Conservation (phyloP, 2,888 invertebrate species). For the Andrena trimmerana region DNA sequence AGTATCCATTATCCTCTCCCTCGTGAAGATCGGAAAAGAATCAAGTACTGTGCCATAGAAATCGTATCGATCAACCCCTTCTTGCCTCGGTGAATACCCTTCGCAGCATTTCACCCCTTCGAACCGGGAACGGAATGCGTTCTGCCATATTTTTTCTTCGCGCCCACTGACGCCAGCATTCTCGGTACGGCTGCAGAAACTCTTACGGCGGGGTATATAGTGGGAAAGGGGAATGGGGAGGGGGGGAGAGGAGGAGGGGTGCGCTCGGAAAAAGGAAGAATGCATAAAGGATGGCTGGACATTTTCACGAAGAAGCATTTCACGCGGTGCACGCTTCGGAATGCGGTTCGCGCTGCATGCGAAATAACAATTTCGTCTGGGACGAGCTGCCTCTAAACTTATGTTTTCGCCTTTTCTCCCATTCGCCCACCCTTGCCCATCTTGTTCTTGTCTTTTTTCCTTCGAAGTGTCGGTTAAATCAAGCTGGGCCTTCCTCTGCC, state of each 20-base stretch:
- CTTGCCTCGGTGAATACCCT: slow-evolving; percentile 8
- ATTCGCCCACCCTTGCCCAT: slow-evolving; percentile 12
- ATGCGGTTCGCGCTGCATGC: slow-evolving; percentile 65
- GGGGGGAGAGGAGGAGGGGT: not conserved
- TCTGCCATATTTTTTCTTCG: slow-evolving; percentile 56
- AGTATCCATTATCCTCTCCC: not conserved
- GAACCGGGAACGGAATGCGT: slow-evolving; percentile 62
- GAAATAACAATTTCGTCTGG: slow-evolving; percentile 76
- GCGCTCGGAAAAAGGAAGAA: slow-evolving; percentile 57
- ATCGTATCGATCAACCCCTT: slow-evolving; percentile 56
- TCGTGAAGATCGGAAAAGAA: slow-evolving; percentile 19
- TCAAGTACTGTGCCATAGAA: slow-evolving; percentile 40
- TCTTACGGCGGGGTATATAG: slow-evolving; percentile 33
- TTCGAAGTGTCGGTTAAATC: slow-evolving; percentile 71
- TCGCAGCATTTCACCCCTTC: slow-evolving; percentile 10
- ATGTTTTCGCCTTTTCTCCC: slow-evolving; percentile 37
- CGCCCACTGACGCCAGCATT: slow-evolving; percentile 30
- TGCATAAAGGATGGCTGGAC: slow-evolving; percentile 70
- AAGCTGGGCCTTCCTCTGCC: slow-evolving; percentile 56
- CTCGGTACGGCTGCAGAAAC: slow-evolving; percentile 24
- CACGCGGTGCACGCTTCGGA: slow-evolving; percentile 66
- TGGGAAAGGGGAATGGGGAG: slow-evolving; percentile 10
- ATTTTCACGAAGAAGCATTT: slow-evolving; percentile 74
- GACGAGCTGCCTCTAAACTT: slow-evolving; percentile 43
- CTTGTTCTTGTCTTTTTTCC: slow-evolving; percentile 34